These are phyloP conservation scores for Zootoca vivipara DNA, from an alignment of 2,113 vertebrate genomes.

Conservation along the genomic window DNA sequence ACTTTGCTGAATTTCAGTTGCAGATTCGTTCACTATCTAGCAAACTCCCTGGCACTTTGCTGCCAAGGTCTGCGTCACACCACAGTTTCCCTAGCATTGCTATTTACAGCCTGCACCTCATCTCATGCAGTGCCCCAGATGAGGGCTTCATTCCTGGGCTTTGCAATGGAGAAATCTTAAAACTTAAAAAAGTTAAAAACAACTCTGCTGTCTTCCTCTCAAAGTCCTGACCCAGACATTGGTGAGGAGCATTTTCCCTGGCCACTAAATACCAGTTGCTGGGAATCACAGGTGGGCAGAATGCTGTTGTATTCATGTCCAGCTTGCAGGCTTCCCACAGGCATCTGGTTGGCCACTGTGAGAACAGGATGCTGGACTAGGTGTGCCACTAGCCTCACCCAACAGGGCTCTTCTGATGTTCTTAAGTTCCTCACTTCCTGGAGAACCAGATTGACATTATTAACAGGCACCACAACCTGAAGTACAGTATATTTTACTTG, in stretches of 20 bases:
- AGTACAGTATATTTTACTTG: neutral
- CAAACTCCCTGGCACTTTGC: neutral
- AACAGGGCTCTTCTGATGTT: too few relatives aligned
- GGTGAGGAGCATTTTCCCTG: neutral
- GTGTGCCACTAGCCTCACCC: too few relatives aligned
- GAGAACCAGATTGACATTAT: neutral
- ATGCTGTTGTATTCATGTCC: too few relatives aligned
- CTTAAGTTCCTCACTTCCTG: neutral
- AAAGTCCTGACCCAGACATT: too few relatives aligned
- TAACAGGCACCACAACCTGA: neutral
- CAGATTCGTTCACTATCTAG: neutral
- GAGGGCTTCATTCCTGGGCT: neutral
- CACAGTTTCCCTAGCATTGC: neutral
- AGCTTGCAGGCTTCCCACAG: too few relatives aligned
- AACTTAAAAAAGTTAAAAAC: neutral
- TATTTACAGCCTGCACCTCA: neutral
- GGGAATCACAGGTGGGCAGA: too few relatives aligned
- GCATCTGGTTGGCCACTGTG: too few relatives aligned
- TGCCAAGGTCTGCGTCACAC: neutral
- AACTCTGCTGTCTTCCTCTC: neutral
- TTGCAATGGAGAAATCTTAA: neutral
- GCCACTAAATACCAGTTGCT: too few relatives aligned
- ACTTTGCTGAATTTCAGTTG: neutral
- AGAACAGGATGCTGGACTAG: too few relatives aligned
- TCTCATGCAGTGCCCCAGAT: neutral